Percentiles rank a stretch among this genome's conserved stretches.
Evolutionary conservation across 2,113 vertebrate genomes (phyloP).

Genomic region (Cinclus mexicanus): DNA sequence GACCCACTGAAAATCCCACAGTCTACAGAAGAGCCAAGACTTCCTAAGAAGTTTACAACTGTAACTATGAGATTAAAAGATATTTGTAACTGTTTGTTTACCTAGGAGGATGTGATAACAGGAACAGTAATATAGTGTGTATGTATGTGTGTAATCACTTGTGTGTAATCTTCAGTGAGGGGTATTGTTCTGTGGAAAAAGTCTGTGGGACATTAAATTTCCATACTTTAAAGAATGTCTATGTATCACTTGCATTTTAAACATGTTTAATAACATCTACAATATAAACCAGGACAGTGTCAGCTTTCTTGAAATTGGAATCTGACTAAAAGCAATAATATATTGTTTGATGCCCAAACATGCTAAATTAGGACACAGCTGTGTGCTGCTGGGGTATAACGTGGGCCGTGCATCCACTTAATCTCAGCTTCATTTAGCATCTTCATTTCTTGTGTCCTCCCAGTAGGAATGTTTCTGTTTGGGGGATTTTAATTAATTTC

Average conservation of each 20-base stretch:
- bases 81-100: not conserved
- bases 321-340: not conserved
- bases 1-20: not conserved
- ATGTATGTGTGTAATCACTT: not conserved
- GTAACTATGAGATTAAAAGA: not conserved
- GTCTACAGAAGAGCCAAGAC: not conserved
- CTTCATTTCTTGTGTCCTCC: not conserved
- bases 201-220: not conserved
- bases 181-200: not conserved
- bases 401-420: not conserved
- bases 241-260: not conserved
- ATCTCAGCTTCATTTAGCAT: not conserved
- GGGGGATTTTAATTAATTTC: not conserved
- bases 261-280: not conserved
- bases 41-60: not conserved
- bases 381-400: not conserved
- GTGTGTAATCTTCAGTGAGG: not conserved
- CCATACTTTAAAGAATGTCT: accelerated
- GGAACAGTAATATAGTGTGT: not conserved
- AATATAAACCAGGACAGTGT: not conserved
- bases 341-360: not conserved
- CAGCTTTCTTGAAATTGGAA: not conserved
- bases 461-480: not conserved
- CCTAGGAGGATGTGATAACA: not conserved
- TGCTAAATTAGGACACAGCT: not conserved